Base-by-base conservation (phyloP, 2,888 invertebrate genomes). In the Epirrhoe alternata region DNA sequence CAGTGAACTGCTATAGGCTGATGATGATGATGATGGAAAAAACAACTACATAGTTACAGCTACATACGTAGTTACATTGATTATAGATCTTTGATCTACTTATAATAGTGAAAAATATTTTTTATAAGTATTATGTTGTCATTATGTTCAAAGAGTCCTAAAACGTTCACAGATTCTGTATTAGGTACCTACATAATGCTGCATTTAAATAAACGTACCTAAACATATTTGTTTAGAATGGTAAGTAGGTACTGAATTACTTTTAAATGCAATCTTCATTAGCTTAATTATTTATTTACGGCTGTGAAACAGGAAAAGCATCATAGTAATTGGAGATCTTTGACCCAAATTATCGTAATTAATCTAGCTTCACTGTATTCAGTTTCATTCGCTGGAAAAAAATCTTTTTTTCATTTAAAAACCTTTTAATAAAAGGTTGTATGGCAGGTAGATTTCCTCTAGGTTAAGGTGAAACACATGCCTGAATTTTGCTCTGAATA, bases 401-500 rank as follows among this genome's bases (percentile, higher is more conserved):
- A 75, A 80, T 79, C 78, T 72, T 76, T 75, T 78, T 77, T 81
- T 78, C 77, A 79, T 80, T 82, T 80, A 24, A 77, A 77, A 76
- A 77, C 77, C 75, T 79, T 82, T 80, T 82, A 76, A 77, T 82
- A 80, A 80, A 83, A 75, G 76, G 77, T 74, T 73, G 61, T 49
- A 42, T 31, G 64, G 69, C 73, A 74, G 76, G 77, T 53, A 53
- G 42, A 45, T 56, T 38, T 51, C 14, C 14, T 52, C 51, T 47
- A n/a, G n/a, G 6, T 66, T 61, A 57, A 61, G 47, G 56, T 17
- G 60, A 64, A 24, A 6, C 38, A 6, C 38, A 53, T 45, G 6
- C 8, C 14, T 35, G 17, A 5, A 6, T 2, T 47, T 45, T 47
- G 33, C 59, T 51, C 51, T 24, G 38, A 12, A 10, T 5, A 49